Percentiles rank a stretch among this genome's conserved stretches.
These are phyloP conservation scores for Cyrtonyx montezumae DNA, from an alignment of 2,113 vertebrate genomes.

Conservation along the genomic window DNA sequence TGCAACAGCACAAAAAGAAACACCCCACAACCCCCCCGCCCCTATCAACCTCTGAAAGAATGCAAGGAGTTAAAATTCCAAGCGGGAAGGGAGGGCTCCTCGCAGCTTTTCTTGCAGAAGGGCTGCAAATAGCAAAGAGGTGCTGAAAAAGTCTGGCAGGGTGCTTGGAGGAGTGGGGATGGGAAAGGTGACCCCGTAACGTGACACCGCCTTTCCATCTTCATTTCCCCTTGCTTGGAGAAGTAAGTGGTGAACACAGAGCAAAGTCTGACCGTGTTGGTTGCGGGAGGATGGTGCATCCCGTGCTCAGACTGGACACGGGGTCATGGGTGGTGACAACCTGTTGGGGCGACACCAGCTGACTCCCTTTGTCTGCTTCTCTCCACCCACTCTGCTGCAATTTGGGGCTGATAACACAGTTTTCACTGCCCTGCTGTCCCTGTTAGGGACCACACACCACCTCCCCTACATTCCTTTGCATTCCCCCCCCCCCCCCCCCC, in stretches of 20 bases:
- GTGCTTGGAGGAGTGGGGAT: not conserved
- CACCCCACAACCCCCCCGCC: too few species aligned
- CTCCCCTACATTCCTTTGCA: too few species aligned
- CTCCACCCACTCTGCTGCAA: not conserved
- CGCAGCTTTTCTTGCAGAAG: not conserved
- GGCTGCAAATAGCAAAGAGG: not conserved
- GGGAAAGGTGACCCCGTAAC: not conserved
- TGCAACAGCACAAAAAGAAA: not conserved
- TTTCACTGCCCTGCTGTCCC: not conserved
- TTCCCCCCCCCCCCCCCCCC: fast-evolving
- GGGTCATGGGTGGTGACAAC: not conserved
- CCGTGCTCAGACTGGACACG: not conserved
- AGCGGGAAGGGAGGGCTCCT: not conserved
- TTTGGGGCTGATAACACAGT: not conserved
- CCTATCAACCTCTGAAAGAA: not conserved
- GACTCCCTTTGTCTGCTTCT: not conserved
- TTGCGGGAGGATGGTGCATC: fast-evolving
- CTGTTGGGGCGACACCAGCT: fast-evolving
- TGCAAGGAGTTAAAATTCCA: not conserved
- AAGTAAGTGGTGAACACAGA: not conserved
- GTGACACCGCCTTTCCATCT: not conserved
- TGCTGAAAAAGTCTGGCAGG: not conserved
- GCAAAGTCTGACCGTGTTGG: fast-evolving
- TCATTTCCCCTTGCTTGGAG: not conserved
- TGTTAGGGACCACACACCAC: not conserved